Percentiles rank a stretch among this genome's conserved stretches.
These are phyloP conservation scores for Olivierus martensii DNA, from an alignment of 1,140 invertebrate genomes.

Conservation along the genomic window DNA sequence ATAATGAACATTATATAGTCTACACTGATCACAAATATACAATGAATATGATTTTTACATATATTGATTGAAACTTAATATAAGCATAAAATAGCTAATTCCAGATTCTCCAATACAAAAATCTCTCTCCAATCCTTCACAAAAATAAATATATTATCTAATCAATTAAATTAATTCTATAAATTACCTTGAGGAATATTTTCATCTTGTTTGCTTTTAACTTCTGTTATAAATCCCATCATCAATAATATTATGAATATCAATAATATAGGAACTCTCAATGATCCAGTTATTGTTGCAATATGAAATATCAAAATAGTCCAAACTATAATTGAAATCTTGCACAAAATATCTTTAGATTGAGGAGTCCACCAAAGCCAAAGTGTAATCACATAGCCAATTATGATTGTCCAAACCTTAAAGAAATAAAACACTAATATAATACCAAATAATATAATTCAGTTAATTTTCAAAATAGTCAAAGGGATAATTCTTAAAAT, in stretches of 20 bases:
- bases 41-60: too few species aligned
- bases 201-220: slow-evolving; percentile 12
- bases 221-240: slow-evolving; percentile 29
- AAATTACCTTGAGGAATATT: neutral
- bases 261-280: slow-evolving; percentile 33
- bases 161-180: neutral
- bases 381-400: slow-evolving; percentile 19
- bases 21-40: too few species aligned
- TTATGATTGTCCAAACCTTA: slow-evolving; percentile 16
- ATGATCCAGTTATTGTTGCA: slow-evolving; percentile 31
- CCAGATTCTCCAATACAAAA: too few species aligned
- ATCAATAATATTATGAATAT: slow-evolving; percentile 29
- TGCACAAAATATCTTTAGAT: slow-evolving; percentile 18
- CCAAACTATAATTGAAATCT: slow-evolving; percentile 31
- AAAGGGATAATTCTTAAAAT: too few species aligned
- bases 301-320: slow-evolving; percentile 29
- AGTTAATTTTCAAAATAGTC: too few species aligned
- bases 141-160: too few species aligned
- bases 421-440: too few species aligned
- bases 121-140: too few species aligned
- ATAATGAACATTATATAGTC: too few species aligned
- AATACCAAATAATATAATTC: too few species aligned
- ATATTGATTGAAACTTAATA: too few species aligned
- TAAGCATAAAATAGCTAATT: too few species aligned
- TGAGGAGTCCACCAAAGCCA: slow-evolving; percentile 14